Evolutionary conservation across 1,140 invertebrate genomes (phyloP), one percentile per base, ranked within the genome.

Genomic region (Anadara kagoshimensis): DNA sequence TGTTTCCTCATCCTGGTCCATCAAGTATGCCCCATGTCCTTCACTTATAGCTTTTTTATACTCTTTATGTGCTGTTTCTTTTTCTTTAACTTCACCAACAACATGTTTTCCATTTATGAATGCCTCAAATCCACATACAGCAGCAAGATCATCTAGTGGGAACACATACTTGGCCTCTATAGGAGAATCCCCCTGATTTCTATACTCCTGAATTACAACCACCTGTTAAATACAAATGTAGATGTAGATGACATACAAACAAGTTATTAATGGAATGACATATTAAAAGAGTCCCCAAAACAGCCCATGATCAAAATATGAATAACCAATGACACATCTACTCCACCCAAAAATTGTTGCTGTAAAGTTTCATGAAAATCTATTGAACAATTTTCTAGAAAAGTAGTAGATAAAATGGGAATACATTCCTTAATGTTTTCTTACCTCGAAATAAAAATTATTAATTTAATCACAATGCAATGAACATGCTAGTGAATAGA

Each of bases 11-110:
- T 91, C 90, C 66, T 86, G 85, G 51, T 88, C 87, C 79, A 90
- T 90, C 12, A 91, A 79, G 75, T 91, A 91, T 5, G 90, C 91
- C 12, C 90, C 90, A 79, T 91, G 88, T 29, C 90, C 88, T 53
- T 89, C 81, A 76, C 87, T 78, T 51, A 91, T 83, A 14, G 90
- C 90, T 70, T 90, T 83, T 73, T 87, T 87, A 80, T 91, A 91
- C 64, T 90, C 89, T 36, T 77, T 78, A 61, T 88, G 86, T 8
- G 90, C 90, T 47, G 79, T 83, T 79, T 90, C 87, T 67, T 90
- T 90, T 66, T 90, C 89, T 75, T 91, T 91, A 53, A 91, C 90
- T 59, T 90, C 85, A 14, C 90, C 90, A 24, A 90, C 76, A 20
- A 90, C 84, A 75, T 89, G 88, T 66, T 89, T 89, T 49, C 83